phyloP scores from a whole-genome alignment of 2,113 vertebrate species.

The Urocolius indicus region DNA sequence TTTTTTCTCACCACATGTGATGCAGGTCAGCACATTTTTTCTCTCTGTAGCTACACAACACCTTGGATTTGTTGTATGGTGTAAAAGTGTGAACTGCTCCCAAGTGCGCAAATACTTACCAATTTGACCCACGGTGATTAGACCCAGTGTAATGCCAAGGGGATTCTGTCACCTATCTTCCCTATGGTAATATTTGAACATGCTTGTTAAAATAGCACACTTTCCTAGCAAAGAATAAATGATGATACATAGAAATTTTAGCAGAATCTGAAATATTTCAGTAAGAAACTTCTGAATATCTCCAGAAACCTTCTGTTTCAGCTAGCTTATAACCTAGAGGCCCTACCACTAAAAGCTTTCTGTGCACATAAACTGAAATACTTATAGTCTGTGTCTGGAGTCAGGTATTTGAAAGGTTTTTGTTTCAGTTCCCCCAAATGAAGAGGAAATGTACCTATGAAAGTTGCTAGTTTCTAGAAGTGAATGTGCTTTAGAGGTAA shows the following conservation, averaged over 20 bases:
- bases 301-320: background rate
- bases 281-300: background rate
- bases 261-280: background rate
- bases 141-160: accelerated
- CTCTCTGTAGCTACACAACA: background rate
- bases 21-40: background rate
- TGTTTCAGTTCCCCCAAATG: background rate
- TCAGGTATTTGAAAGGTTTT: background rate
- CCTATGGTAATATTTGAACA: background rate
- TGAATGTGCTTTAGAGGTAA: background rate
- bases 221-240: background rate
- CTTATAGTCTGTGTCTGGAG: background rate
- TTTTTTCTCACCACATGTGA: background rate
- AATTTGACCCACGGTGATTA: background rate
- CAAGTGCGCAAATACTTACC: background rate
- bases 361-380: background rate
- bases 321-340: background rate
- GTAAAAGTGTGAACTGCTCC: background rate
- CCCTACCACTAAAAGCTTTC: accelerated
- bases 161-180: background rate
- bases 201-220: background rate
- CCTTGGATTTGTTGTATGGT: accelerated
- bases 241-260: background rate
- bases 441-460: background rate
- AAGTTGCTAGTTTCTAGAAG: background rate